Evolutionary conservation across 1,140 invertebrate species (phyloP).

Genomic region (Drosophila bocki): DNA sequence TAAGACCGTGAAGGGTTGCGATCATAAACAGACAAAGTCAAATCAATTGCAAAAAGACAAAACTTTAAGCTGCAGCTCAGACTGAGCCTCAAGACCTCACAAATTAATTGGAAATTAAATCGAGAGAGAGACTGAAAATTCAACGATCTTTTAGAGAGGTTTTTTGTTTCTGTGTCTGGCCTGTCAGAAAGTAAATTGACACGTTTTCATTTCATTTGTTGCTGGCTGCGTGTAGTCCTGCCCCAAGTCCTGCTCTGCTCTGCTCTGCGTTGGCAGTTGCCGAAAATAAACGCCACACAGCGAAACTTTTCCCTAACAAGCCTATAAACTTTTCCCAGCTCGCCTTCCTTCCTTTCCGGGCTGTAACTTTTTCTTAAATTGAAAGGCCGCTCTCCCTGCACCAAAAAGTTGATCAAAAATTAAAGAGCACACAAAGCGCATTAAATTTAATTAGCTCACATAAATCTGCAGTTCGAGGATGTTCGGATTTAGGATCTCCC

Average conservation of each 20-base stretch:
- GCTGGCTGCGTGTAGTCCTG: conserved; percentile 14
- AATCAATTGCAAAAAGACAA: conserved; percentile 24
- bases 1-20: conserved; percentile 67
- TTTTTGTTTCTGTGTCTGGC: conserved; percentile 31
- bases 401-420: conserved; percentile 61
- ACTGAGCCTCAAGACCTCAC: conserved; percentile 2
- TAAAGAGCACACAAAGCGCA: conserved; percentile 62
- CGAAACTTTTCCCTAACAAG: conserved; percentile 61
- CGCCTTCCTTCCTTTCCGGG: conserved; percentile 20
- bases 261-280: conserved; percentile 20
- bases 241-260: not conserved
- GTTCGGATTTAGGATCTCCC: conserved; percentile 9
- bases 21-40: conserved; percentile 55
- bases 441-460: conserved; percentile 81
- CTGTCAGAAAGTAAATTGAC: conserved; percentile 70
- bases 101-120: conserved; percentile 56
- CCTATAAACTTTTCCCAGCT: conserved; percentile 58
- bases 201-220: conserved; percentile 63
- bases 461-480: conserved; percentile 56
- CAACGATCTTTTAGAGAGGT: not conserved
- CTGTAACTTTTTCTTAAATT: conserved; percentile 44
- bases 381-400: conserved; percentile 18
- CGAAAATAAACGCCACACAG: conserved; percentile 33
- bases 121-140: conserved; percentile 14
- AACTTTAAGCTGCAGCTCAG: conserved; percentile 5